A percentile compares a stretch with the other conserved stretches of the same genome.
These are phyloP conservation scores for Monochamus alternatus DNA, from an alignment of 2,888 invertebrate genomes.

Conservation along the genomic window DNA sequence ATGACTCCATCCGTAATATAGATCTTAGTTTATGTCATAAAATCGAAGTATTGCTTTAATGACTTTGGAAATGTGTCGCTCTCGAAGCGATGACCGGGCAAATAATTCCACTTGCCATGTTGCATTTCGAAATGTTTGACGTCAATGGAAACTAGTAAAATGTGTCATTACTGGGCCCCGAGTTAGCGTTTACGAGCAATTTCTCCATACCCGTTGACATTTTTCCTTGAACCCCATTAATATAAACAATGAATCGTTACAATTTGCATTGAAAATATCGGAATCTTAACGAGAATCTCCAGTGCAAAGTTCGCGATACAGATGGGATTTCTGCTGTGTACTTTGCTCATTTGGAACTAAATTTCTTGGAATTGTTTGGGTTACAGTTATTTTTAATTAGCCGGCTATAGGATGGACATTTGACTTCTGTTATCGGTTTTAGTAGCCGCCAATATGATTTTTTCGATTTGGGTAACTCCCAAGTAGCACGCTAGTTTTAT, in stretches of 20 bases:
- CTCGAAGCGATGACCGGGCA: too few species aligned
- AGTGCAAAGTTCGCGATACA: slow-evolving; percentile 7
- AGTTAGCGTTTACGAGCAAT: neutral
- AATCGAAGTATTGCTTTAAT: too few species aligned
- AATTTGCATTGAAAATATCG: slow-evolving; percentile 4
- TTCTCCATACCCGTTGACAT: slow-evolving; percentile 19
- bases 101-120: neutral
- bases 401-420: neutral
- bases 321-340: neutral
- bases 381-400: neutral
- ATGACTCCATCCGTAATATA: too few species aligned
- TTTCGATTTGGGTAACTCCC: too few species aligned
- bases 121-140: slow-evolving; percentile 4
- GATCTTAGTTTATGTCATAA: too few species aligned
- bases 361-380: neutral
- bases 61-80: neutral
- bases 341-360: neutral
- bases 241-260: slow-evolving; percentile 10
- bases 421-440: too few species aligned
- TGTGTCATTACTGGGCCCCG: neutral
- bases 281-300: neutral
- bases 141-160: slow-evolving; percentile 12
- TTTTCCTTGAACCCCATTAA: slow-evolving; percentile 27
- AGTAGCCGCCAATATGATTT: too few species aligned
- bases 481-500: too few species aligned